Conservation (phyloP, 2,113 vertebrate species). For the Charina bottae region DNA sequence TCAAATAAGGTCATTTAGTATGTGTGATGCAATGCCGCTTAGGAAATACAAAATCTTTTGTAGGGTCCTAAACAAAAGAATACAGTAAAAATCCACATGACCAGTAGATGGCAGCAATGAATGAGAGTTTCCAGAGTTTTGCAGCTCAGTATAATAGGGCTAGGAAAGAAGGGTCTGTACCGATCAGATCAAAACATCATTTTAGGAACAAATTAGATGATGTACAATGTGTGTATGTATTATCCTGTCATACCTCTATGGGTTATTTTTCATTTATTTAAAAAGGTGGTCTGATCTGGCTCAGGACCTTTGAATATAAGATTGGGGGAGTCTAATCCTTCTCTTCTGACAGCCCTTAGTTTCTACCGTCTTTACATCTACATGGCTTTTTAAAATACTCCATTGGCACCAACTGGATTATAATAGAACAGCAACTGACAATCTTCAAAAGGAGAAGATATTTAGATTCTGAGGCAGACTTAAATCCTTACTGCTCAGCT, state of each 20-base stretch:
- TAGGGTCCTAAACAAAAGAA: background rate
- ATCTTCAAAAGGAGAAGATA: background rate
- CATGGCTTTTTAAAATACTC: background rate
- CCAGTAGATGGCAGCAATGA: background rate
- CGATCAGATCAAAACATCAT: background rate
- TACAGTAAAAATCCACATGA: background rate
- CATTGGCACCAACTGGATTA: background rate
- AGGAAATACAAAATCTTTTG: background rate
- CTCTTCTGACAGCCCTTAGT: background rate
- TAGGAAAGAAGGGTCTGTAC: background rate
- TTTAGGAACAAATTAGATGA: background rate
- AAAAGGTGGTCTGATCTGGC: background rate
- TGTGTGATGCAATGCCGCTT: background rate
- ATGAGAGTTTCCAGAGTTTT: background rate
- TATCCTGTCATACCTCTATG: background rate
- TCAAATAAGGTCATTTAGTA: background rate
- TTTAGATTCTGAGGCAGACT: background rate
- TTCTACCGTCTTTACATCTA: background rate
- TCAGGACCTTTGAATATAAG: background rate
- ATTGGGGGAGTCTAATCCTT: background rate
- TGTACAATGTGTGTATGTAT: background rate
- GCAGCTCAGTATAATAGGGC: background rate
- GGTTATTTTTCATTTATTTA: background rate
- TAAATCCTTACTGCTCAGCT: background rate
- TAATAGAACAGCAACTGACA: background rate